Evolutionary conservation across 2,797 vertebrate genomes (phyloP), one percentile per base, ranked within the genome.

Genomic region (Melanotaenia nigrans): DNA sequence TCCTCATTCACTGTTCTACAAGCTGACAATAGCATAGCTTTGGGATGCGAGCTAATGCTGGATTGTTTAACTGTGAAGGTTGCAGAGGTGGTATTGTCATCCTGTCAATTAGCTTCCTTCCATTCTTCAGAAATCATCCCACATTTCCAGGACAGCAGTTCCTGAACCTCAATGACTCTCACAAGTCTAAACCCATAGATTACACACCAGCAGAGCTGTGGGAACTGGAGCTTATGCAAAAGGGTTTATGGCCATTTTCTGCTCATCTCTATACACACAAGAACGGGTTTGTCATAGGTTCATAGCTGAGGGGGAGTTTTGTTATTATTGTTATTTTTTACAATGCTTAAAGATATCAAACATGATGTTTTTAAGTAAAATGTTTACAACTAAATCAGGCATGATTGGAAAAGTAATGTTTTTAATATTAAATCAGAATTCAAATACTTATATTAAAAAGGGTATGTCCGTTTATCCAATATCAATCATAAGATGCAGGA

Each of bases 111-210:
- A 75, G 78, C 89, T 93, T 94, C 93, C 92, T 92, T 84, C 81
- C 81, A 89, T 92, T 93, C 85, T 89, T 90, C 83, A 82, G 75
- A 90, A 92, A 86, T 87, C 79, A 89, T 92, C 87, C 82, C 77
- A 76, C 72, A 87, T 85, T 86, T 85, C 68, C 88, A 86, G 81
- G 82, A 87, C 84, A 71, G 28, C 28, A 75, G 80, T 84, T 89
- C 80, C 81, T 79, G 77, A 83, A 75, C 61, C 68, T 77, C 78
- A 81, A 65, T 77, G 73, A 75, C 75, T 75, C 75, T 73, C 69
- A 76, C 74, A 85, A 73, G 68, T 78, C 82, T 71, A 75, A 90
- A 87, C 85, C 80, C 83, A 87, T 89, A 81, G 84, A 90, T 89
- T 78, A 82, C 80, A 66, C 62, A 81, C 25, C 0, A 6, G 68